Evolutionary conservation across 2,888 invertebrate genomes (phyloP).

Genomic region (Polyommatus iphigenia): DNA sequence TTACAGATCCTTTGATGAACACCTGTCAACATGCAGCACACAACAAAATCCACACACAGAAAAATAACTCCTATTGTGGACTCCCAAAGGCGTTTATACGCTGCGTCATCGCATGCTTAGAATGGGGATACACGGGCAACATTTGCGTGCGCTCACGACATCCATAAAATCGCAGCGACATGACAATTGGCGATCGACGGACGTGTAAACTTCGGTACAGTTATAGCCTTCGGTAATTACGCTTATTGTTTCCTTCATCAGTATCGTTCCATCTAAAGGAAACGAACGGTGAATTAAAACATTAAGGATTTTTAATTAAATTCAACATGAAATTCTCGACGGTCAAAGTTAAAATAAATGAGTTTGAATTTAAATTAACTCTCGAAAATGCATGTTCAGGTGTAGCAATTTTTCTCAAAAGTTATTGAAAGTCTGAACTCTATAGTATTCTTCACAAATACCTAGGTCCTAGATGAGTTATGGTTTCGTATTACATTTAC

Average conservation of each 20-base stretch:
- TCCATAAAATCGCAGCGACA: slow-evolving; percentile 58
- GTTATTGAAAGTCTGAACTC: too few relatives aligned
- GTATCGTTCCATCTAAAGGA: slow-evolving; percentile 15
- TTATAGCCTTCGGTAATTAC: slow-evolving; percentile 31
- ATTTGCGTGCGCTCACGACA: slow-evolving; percentile 56
- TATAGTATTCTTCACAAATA: too few relatives aligned
- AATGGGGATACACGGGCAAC: slow-evolving; percentile 38
- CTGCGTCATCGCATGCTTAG: background rate
- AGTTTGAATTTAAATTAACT: background rate
- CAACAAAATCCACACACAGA: background rate
- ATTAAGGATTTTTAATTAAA: slow-evolving; percentile 2
- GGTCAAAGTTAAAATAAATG: background rate
- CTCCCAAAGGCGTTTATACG: background rate
- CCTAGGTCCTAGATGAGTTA: too few relatives aligned
- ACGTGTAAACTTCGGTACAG: slow-evolving; percentile 39
- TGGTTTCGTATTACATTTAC: too few relatives aligned
- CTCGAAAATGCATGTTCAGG: background rate
- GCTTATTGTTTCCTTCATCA: slow-evolving; percentile 28
- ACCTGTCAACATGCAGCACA: background rate
- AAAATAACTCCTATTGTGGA: background rate
- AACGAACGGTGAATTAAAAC: slow-evolving; percentile 8
- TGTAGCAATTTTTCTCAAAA: too few relatives aligned
- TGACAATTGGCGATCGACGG: slow-evolving; percentile 53
- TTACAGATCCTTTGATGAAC: slow-evolving; percentile 42
- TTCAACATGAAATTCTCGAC: background rate